Evolutionary conservation across 2,113 vertebrate species (phyloP).

Genomic region (Gallinago undulata): DNA sequence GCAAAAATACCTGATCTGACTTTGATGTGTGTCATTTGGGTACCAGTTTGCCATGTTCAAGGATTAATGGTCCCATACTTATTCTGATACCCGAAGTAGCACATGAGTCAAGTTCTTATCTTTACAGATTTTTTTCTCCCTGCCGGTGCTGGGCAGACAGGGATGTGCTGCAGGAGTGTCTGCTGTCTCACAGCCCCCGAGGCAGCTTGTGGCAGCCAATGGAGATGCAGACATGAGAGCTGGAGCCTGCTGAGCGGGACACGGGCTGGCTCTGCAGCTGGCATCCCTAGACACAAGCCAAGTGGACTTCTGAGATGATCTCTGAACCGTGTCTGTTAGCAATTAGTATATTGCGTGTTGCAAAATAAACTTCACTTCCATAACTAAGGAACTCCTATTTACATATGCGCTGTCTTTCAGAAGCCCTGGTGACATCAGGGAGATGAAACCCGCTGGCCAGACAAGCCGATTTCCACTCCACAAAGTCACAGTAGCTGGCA

Average conservation of each 20-base stretch:
- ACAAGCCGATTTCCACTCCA: not conserved
- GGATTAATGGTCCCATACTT: not conserved
- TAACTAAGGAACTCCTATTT: not conserved
- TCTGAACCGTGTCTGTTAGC: not conserved
- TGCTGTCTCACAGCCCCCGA: not conserved
- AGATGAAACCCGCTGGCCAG: not conserved
- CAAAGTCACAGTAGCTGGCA: not conserved
- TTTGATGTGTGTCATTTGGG: not conserved
- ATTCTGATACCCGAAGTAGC: not conserved
- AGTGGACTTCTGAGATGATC: not conserved
- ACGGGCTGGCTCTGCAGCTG: not conserved
- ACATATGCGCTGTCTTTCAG: not conserved
- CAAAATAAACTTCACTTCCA: not conserved
- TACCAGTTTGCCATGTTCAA: not conserved
- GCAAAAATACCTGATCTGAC: not conserved
- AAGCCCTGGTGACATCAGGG: not conserved
- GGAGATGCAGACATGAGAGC: not conserved
- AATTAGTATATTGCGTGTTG: not conserved
- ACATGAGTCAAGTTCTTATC: not conserved
- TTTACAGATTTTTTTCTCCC: not conserved
- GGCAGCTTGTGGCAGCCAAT: not conserved
- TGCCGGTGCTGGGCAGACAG: not conserved
- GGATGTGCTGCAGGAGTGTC: not conserved
- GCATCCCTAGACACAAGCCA: not conserved
- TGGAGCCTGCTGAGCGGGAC: not conserved